Conservation (phyloP, 2,888 invertebrate genomes). For the Orchestes rusci region DNA sequence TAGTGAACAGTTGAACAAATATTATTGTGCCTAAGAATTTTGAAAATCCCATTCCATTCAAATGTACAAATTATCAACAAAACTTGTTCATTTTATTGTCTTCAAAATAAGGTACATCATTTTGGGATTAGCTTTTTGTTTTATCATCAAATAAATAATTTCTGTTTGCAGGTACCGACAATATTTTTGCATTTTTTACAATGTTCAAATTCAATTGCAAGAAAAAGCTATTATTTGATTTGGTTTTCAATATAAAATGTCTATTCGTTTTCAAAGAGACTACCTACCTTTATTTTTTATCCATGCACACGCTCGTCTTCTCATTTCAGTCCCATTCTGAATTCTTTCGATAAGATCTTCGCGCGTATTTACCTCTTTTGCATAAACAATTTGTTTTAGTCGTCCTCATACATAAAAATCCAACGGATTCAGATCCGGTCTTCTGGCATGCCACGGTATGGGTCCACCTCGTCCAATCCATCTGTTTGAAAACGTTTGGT, state of each 20-base stretch:
- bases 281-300: slow-evolving; percentile 1
- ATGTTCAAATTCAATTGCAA: no score
- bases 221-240: no score
- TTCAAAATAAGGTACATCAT: neutral
- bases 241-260: no score
- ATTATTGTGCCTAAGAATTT: neutral
- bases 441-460: slow-evolving; percentile 2
- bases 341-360: neutral
- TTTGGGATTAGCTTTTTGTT: no score
- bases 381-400: slow-evolving; percentile 1
- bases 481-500: slow-evolving; percentile 4
- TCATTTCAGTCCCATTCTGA: neutral
- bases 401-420: slow-evolving; percentile 6
- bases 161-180: no score
- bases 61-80: neutral
- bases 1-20: neutral
- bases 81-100: neutral
- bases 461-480: slow-evolving; percentile 4
- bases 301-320: slow-evolving; percentile 1
- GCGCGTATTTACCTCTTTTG: slow-evolving; percentile 2
- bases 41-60: neutral
- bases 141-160: no score
- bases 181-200: no score
- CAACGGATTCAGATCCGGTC: slow-evolving; percentile 3
- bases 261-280: slow-evolving; percentile 12